These are phyloP conservation scores for Ptychochromis oligacanthus DNA, from an alignment of 2,113 vertebrate species.

Conservation along the genomic window DNA sequence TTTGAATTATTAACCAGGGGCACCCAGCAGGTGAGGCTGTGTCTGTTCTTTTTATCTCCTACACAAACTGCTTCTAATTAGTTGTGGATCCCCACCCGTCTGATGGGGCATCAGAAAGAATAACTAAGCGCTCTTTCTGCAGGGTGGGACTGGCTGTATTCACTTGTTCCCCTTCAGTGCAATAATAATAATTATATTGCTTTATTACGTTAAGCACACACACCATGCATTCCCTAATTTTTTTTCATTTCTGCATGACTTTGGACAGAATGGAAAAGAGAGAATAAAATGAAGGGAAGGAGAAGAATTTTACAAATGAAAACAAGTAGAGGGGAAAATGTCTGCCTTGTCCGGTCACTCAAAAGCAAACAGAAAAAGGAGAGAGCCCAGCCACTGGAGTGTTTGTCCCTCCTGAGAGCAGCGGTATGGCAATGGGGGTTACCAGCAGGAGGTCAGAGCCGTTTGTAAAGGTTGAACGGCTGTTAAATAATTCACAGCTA, in stretches of 20 bases:
- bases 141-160: neutral
- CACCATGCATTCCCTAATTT: neutral
- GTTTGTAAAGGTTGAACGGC: slow-evolving; percentile 49
- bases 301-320: neutral
- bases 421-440: neutral
- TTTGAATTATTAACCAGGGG: slow-evolving; percentile 62
- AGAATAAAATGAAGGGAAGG: accelerated
- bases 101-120: slow-evolving; percentile 29
- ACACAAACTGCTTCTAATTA: slow-evolving; percentile 47
- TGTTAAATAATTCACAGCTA: slow-evolving; percentile 57
- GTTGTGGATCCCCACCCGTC: slow-evolving; percentile 18
- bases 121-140: slow-evolving; percentile 29
- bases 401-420: neutral
- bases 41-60: slow-evolving; percentile 39
- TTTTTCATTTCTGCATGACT: neutral
- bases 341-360: neutral
- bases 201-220: neutral
- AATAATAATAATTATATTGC: neutral
- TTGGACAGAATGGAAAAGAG: accelerated
- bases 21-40: slow-evolving; percentile 46
- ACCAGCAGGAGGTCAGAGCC: slow-evolving; percentile 24
- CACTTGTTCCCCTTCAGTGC: neutral
- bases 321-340: neutral
- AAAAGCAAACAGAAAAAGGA: neutral
- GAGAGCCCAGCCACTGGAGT: neutral